Conservation (phyloP, 1,140 invertebrate species). For the Himalopsyche phryganea region DNA sequence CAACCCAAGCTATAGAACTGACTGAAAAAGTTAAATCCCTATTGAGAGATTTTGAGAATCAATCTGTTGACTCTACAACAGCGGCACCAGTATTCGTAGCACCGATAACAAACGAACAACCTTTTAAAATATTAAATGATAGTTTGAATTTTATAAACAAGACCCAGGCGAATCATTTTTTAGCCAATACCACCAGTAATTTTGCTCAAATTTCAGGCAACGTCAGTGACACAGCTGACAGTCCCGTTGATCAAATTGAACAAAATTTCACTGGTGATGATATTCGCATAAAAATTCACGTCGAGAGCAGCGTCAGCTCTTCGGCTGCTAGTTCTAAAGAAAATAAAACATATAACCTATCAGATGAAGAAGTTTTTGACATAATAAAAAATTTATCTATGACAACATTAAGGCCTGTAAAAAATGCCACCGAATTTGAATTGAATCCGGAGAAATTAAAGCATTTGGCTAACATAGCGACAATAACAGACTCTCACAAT, state of each 20-base stretch:
- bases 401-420: neutral
- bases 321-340: neutral
- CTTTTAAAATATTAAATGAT: slow-evolving; percentile 12
- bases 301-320: slow-evolving; percentile 18
- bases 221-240: neutral
- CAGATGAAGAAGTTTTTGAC: slow-evolving; percentile 22
- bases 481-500: slow-evolving; percentile 49
- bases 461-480: slow-evolving; percentile 52
- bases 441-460: slow-evolving; percentile 42
- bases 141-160: neutral
- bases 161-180: neutral
- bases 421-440: neutral
- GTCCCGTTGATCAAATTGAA: neutral
- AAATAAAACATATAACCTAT: slow-evolving; percentile 1
- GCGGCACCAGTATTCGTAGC: slow-evolving; percentile 18
- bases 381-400: slow-evolving; percentile 20
- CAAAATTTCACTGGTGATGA: neutral
- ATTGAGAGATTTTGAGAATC: slow-evolving; percentile 20
- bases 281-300: slow-evolving; percentile 11
- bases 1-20: slow-evolving; percentile 29
- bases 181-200: neutral
- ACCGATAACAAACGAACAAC: slow-evolving; percentile 11
- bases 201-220: slow-evolving; percentile 1
- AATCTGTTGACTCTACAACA: neutral
- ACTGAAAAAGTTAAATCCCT: slow-evolving; percentile 27